Percentiles rank a stretch among this genome's conserved stretches.
Conservation (phyloP, 1,140 invertebrate genomes). For the Apis mellifera region Amel_HAv3.1 CM009938.2:12030001-12030500, state of each 20-base stretch:
- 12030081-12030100: conserved; percentile 30
- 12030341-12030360: conserved; percentile 37
- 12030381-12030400: conserved; percentile 47
- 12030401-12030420: conserved; percentile 44
- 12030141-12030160: not conserved
- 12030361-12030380: conserved; percentile 25
- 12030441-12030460: conserved; percentile 59
- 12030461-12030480: conserved; percentile 63
- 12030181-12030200: not conserved
- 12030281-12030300: not conserved
- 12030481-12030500: conserved; percentile 51
- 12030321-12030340: conserved; percentile 58
- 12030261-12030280: too few species aligned
- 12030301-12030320: conserved; percentile 54
- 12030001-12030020: too few species aligned
- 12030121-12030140: not conserved
- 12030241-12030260: not conserved
- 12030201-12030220: conserved; percentile 12
- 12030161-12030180: conserved; percentile 15
- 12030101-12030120: conserved; percentile 1
- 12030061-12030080: too few species aligned
- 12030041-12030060: not conserved
- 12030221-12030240: conserved; percentile 53
- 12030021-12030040: too few species aligned
- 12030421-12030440: conserved; percentile 49